Base-by-base conservation (phyloP, 2,797 vertebrate species). In the Apogon talboti region DNA sequence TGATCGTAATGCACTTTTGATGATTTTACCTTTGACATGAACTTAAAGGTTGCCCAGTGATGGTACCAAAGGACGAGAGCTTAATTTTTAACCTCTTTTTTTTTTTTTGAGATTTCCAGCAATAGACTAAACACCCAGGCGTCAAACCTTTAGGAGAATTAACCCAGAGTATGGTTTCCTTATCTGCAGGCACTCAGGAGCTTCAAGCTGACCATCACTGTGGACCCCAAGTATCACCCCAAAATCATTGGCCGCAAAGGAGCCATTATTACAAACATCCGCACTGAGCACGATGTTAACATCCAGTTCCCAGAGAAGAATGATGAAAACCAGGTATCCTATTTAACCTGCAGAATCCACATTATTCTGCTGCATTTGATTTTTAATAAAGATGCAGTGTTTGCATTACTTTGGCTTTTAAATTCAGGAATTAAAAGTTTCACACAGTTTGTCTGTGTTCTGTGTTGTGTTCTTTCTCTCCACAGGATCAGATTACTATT, bases 191-290 rank as follows among this genome's bases (percentile, higher is more conserved):
- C 96, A 79, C 92, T 99, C 89, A 93, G 96, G 89, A 98, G 97
- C 90, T 98, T 97, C 84, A 99, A 97, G 85, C 87, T 99, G 93
- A 97, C 94, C 48, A 96, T 99, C 87, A 94, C 95, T 87, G 98
- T 99, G 84, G 97, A 99, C 81, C 96, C 98, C 76, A 99, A 96
- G 85, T 97, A 98, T 90, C 98, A 99, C 82, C 98, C 98, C 65
- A 99, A 99, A 87, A 98, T 99, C 80, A 99, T 99, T 4, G 98
- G 98, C 33, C 95, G 98, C 19, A 99, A 99, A 84, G 98, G 98
- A 43, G 95, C 97, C n/a, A 95, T 98, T 72, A 99, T 99, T 76
- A 98, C 97, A 13, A 96, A 92, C 77, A 98, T 99, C 89, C 97
- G 98, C 78, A 92, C 93, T 10, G 96, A 97, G 52, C 97, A 99